These are phyloP conservation scores for Carcina quercana DNA, from an alignment of 2,888 invertebrate genomes.

Conservation along the genomic window DNA sequence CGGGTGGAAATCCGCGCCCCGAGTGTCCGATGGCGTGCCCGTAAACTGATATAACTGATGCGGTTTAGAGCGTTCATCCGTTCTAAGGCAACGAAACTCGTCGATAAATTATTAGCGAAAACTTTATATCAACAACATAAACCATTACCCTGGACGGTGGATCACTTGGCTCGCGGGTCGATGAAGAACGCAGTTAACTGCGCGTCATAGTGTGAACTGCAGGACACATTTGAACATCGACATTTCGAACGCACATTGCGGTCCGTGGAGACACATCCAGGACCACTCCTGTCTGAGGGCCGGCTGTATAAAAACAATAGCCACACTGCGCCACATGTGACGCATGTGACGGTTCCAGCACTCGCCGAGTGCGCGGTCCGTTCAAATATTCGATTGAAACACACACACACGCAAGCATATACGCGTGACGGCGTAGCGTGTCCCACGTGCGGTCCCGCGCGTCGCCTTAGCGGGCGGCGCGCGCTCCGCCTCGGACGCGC, in stretches of 20 bases:
- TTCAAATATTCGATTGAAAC: constrained; percentile 15
- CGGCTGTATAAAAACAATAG: constrained; percentile 23
- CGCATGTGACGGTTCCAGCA: constrained; percentile 19
- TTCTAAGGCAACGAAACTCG: neutral
- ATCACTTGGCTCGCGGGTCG: constrained; percentile 76
- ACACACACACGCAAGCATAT: no score
- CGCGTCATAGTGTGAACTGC: constrained; percentile 61
- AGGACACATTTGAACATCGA: constrained; percentile 75
- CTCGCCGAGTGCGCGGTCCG: constrained; percentile 8
- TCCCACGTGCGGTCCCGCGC: no score
- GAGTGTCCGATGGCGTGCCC: neutral
- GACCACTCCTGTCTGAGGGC: constrained; percentile 68
- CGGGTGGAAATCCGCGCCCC: constrained; percentile 2
- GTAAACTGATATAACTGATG: neutral
- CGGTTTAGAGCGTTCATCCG: neutral
- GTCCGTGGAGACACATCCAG: constrained; percentile 53
- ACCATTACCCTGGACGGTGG: constrained; percentile 62
- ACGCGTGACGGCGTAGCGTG: no score
- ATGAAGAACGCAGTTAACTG: constrained; percentile 74
- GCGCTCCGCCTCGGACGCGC: no score
- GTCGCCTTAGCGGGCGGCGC: no score
- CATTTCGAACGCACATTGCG: constrained; percentile 77
- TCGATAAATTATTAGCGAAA: neutral
- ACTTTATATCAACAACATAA: constrained; percentile 7
- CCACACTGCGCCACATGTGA: constrained; percentile 18